Base-by-base conservation (phyloP, 2,113 vertebrate species). In the Trinectes maculatus region DNA sequence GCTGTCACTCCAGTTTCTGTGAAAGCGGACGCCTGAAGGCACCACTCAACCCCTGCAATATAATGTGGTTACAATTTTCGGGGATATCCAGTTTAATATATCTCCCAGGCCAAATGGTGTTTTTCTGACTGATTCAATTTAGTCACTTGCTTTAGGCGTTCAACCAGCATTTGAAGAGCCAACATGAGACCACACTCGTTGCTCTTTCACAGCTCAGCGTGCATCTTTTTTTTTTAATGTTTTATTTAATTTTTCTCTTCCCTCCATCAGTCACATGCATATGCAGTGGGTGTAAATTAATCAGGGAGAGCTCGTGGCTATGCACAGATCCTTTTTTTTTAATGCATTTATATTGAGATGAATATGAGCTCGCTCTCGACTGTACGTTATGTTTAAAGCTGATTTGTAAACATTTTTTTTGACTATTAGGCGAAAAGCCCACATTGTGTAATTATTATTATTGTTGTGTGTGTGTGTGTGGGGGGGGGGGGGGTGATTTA, bases 51-150 rank as follows among this genome's bases (percentile, higher is more conserved):
- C 39, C 19, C 16, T 61, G 22, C 25, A 52, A 64, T 69, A 37
- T 67, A 79, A 66, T 56, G 15, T 16, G 31, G 39, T 62, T 26
- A 48, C 29, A 49, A 5, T 66, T 76, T 69, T 39, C 1, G 22
- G 65, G 77, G 68, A 73, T 57, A 42, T 66, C 21, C 59, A 25
- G 28, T 60, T 21, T 69, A 65, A 64, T 64, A 57, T 68, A 36
- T 76, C 47, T 26, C 49, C 22, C 62, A 52, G 43, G 49, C 53
- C 59, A 62, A 78, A 76, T 71, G 51, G 47, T 33, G 76, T 61
- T 82, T 81, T 71, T 63, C 39, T 73, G 68, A 70, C 65, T 80
- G 74, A 85, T 81, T 80, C 13, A 12, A 61, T 69, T 80, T 57
- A 57, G 71, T 16, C 25, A 37, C 49, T 76, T 47, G 71, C 83